A percentile compares a stretch with the other conserved stretches of the same genome.
Conservation (phyloP, 2,113 vertebrate species). For the Thunnus maccoyii region DNA sequence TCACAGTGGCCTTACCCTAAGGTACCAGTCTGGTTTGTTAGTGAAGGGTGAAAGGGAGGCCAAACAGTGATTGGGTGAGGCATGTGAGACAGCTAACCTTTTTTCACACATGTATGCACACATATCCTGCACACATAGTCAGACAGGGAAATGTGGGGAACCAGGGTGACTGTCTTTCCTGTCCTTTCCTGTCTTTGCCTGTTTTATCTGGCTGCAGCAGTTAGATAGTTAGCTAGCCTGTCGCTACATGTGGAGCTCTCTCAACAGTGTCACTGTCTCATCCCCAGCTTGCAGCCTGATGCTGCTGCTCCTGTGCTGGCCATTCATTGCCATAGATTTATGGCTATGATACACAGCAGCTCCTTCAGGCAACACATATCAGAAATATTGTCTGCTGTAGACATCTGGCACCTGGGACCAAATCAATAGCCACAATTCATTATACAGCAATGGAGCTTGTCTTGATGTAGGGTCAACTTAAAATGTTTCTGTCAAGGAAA, state of each 20-base stretch:
- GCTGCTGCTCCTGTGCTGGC: conserved; percentile 32
- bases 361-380: conserved; percentile 42
- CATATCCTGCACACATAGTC: conserved; percentile 10
- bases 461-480: too few relatives aligned
- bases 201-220: conserved; percentile 25
- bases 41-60: neutral
- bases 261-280: neutral
- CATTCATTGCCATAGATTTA: conserved; percentile 53
- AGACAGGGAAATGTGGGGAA: conserved; percentile 18
- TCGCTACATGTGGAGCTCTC: conserved; percentile 23
- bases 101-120: conserved; percentile 9
- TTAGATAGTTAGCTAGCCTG: conserved; percentile 7
- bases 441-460: conserved; percentile 14
- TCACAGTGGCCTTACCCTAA: neutral
- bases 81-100: neutral
- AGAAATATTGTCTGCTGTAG: conserved; percentile 41
- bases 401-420: conserved; percentile 39
- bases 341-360: conserved; percentile 20
- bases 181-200: neutral
- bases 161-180: neutral
- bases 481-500: conserved; percentile 14
- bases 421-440: conserved; percentile 39
- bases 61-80: neutral
- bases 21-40: neutral
- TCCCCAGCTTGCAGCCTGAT: neutral